A percentile compares a stretch with the other conserved stretches of the same genome.
Evolutionary conservation across 1,140 invertebrate species (phyloP).

Genomic region (Thereuonema tuberculata): DNA sequence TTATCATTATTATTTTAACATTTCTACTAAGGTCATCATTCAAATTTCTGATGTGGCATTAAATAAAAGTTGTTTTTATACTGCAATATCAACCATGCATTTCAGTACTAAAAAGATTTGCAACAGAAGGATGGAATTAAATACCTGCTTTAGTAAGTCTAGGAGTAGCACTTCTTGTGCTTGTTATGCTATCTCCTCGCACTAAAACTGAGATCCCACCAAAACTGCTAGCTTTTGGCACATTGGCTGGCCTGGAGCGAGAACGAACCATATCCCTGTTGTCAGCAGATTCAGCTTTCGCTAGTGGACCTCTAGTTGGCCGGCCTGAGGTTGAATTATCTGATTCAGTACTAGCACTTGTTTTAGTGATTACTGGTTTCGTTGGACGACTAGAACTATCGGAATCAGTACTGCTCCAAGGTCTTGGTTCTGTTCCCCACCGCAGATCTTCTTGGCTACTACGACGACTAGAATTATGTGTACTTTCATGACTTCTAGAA

Average conservation of each 20-base stretch:
- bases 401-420: constrained; percentile 36
- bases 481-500: constrained; percentile 21
- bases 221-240: constrained; percentile 22
- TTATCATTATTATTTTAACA: too few species aligned
- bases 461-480: constrained; percentile 21
- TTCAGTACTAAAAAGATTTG: too few species aligned
- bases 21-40: too few species aligned
- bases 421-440: constrained; percentile 25
- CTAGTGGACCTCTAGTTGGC: neutral
- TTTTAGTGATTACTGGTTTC: constrained; percentile 10
- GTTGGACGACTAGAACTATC: constrained; percentile 21
- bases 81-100: too few species aligned
- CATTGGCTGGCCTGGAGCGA: neutral
- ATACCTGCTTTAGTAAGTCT: constrained; percentile 20
- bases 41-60: too few species aligned
- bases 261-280: neutral
- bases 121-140: too few species aligned
- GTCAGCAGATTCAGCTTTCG: constrained; percentile 5
- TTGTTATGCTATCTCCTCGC: constrained; percentile 10
- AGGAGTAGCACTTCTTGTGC: constrained; percentile 14
- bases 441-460: constrained; percentile 32
- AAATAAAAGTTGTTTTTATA: too few species aligned
- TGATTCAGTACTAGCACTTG: constrained; percentile 12
- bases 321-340: neutral
- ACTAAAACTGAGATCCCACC: constrained; percentile 19